phyloP scores from a whole-genome alignment of 2,888 invertebrate species.

The Synergus laeviventris region DNA sequence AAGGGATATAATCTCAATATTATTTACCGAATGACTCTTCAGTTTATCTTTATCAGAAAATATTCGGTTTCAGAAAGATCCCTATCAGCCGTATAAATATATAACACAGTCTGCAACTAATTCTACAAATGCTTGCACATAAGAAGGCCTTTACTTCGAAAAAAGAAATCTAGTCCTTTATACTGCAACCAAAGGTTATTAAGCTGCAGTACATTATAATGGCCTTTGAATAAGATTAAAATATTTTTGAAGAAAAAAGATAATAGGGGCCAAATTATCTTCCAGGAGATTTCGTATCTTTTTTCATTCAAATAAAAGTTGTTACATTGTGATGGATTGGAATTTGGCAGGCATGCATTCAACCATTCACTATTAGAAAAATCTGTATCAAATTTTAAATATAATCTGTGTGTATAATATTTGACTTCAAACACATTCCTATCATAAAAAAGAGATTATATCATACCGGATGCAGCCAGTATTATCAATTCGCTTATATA shows the following conservation, averaged over 20 bases:
- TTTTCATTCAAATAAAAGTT: background rate
- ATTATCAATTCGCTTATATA: no score
- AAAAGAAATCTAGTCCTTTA: background rate
- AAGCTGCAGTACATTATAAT: background rate
- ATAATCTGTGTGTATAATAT: no score
- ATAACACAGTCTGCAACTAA: background rate
- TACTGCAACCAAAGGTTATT: background rate
- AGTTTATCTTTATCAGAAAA: no score
- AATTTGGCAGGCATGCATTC: background rate
- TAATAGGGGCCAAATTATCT: background rate
- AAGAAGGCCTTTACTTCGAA: background rate
- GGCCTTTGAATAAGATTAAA: constrained; percentile 5
- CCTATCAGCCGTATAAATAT: background rate
- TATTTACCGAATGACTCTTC: background rate
- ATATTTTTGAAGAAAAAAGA: constrained; percentile 9
- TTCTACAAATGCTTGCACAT: no score
- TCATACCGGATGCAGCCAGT: no score
- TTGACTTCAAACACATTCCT: no score
- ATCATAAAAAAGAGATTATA: no score
- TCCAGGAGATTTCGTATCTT: background rate
- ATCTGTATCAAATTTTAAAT: no score
- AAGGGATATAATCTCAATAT: background rate
- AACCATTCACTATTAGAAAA: background rate
- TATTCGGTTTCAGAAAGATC: no score
- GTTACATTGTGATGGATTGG: background rate